phyloP scores from a whole-genome alignment of 2,888 invertebrate genomes.

The Lysandra bellargus region DNA sequence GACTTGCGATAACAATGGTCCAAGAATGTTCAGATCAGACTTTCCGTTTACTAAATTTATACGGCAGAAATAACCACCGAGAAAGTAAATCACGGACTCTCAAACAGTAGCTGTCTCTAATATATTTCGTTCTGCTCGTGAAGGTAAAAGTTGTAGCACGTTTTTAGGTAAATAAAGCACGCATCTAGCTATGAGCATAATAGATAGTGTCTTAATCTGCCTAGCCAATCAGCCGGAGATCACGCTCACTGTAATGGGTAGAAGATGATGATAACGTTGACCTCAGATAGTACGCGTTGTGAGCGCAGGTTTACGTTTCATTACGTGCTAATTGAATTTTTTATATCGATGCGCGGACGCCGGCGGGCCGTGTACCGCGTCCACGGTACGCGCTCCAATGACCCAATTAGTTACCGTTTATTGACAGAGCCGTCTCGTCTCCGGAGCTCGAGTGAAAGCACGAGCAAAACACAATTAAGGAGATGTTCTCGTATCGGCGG shows the following conservation, averaged over 20 bases:
- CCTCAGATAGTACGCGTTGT: slow-evolving; percentile 20
- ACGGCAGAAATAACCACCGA: slow-evolving; percentile 15
- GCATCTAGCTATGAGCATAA: neutral
- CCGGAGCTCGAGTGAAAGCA: slow-evolving; percentile 58
- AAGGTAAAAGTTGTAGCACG: neutral
- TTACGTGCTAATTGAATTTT: slow-evolving; percentile 34
- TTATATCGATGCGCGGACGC: slow-evolving; percentile 52
- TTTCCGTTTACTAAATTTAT: slow-evolving; percentile 48
- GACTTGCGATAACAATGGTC: slow-evolving; percentile 41
- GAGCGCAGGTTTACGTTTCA: slow-evolving; percentile 34
- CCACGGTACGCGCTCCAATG: slow-evolving; percentile 62
- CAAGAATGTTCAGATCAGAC: slow-evolving; percentile 48
- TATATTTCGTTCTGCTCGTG: neutral
- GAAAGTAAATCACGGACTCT: slow-evolving; percentile 6
- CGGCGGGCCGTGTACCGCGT: slow-evolving; percentile 61
- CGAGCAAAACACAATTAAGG: slow-evolving; percentile 32
- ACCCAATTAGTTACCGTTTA: slow-evolving; percentile 73
- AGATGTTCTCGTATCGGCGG: slow-evolving; percentile 13
- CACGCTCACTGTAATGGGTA: neutral
- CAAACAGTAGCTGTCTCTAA: neutral
- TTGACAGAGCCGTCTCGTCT: slow-evolving; percentile 77
- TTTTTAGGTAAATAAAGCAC: neutral
- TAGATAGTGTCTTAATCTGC: neutral
- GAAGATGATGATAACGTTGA: slow-evolving; percentile 10
- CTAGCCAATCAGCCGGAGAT: slow-evolving; percentile 11